A percentile compares a stretch with the other conserved stretches of the same genome.
These are phyloP conservation scores for Hiodon tergisus DNA, from an alignment of 2,113 vertebrate genomes.

Conservation along the genomic window DNA sequence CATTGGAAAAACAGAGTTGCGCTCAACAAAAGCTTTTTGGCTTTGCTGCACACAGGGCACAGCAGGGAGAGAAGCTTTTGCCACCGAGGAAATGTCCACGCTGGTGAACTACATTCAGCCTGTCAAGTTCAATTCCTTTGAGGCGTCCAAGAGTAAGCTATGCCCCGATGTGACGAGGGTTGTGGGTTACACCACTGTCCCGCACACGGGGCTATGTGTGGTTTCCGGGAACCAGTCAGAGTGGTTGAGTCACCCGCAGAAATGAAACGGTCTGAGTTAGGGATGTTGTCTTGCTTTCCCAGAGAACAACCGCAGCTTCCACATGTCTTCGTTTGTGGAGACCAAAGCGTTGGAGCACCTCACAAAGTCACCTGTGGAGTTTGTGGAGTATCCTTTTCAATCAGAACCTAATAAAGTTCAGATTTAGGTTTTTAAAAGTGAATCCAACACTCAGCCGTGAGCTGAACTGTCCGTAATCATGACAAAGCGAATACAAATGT, in stretches of 20 bases:
- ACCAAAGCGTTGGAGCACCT: conserved; percentile 96
- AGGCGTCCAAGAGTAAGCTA: conserved; percentile 85
- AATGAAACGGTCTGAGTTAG: background rate
- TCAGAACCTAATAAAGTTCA: background rate
- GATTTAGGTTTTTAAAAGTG: no score
- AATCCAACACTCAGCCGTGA: no score
- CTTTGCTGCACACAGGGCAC: conserved; percentile 68
- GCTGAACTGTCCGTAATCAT: no score
- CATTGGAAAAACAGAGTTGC: background rate
- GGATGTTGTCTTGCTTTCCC: conserved; percentile 25
- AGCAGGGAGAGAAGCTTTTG: conserved; percentile 86
- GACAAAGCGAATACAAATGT: no score
- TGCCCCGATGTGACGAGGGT: no score
- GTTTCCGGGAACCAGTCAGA: no score
- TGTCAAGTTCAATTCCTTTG: conserved; percentile 94
- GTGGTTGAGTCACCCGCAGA: no score
- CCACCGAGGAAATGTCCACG: conserved; percentile 96
- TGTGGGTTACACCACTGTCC: no score
- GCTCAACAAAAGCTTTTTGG: background rate
- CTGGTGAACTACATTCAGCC: conserved; percentile 96
- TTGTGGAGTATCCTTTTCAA: conserved; percentile 93
- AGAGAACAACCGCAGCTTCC: conserved; percentile 90
- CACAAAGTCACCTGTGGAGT: conserved; percentile 96
- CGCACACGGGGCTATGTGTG: no score
- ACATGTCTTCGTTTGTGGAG: conserved; percentile 99